Conservation (phyloP, 2,113 vertebrate species). For the Felis chaus region DNA sequence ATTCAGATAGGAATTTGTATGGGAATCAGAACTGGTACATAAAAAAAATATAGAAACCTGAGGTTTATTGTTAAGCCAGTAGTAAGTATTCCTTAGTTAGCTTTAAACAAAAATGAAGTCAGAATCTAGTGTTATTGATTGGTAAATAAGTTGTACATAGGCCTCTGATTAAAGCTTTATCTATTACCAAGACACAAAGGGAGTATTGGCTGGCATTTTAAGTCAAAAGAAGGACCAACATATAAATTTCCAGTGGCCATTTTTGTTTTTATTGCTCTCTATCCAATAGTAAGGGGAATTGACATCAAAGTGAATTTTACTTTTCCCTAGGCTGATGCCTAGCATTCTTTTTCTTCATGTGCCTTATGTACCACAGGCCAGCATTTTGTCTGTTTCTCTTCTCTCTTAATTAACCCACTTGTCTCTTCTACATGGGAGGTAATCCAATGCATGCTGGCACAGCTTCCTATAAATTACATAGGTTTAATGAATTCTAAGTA, state of each 20-base stretch:
- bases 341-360: neutral
- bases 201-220: neutral
- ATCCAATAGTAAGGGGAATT: neutral
- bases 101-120: slow-evolving; percentile 1
- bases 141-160: neutral
- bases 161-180: neutral
- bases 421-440: neutral
- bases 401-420: slow-evolving; percentile 20
- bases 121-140: slow-evolving; percentile 9
- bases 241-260: neutral
- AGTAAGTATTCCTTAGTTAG: slow-evolving; percentile 18
- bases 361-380: neutral
- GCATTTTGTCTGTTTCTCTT: slow-evolving; percentile 32
- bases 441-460: neutral
- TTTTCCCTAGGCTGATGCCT: neutral
- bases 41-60: neutral
- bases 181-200: neutral
- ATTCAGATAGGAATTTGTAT: neutral
- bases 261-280: neutral
- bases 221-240: neutral
- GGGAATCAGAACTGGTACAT: neutral
- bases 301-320: slow-evolving; percentile 1
- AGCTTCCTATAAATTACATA: neutral
- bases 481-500: slow-evolving; percentile 17
- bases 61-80: neutral